These are phyloP conservation scores for Drosophila hydei DNA, from an alignment of 1,140 invertebrate species.

Conservation along the genomic window DNA sequence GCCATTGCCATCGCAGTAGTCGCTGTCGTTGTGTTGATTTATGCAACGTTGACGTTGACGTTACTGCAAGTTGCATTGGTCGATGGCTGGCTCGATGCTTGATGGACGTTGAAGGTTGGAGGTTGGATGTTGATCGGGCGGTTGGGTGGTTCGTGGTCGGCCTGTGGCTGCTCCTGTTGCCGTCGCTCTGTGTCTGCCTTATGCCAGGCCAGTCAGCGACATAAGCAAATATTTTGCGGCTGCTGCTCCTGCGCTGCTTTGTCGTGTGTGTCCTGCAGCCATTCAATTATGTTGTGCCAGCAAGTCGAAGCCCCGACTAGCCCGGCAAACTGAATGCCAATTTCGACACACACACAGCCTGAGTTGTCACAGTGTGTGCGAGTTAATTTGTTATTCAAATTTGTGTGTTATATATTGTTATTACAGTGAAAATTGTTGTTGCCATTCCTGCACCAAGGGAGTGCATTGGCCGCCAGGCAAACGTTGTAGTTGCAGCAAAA, in stretches of 20 bases:
- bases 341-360: slow-evolving; percentile 52
- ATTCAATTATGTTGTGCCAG: slow-evolving; percentile 74
- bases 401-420: slow-evolving; percentile 82
- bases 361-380: slow-evolving; percentile 61
- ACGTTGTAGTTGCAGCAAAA: slow-evolving; percentile 32
- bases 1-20: slow-evolving; percentile 26
- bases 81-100: slow-evolving; percentile 51
- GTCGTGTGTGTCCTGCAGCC: slow-evolving; percentile 68
- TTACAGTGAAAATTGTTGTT: slow-evolving; percentile 75
- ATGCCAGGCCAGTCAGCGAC: slow-evolving; percentile 41
- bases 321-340: slow-evolving; percentile 58
- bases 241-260: slow-evolving; percentile 38
- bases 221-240: slow-evolving; percentile 79
- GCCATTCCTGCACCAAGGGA: slow-evolving; percentile 35
- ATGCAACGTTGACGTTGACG: slow-evolving; percentile 76
- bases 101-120: slow-evolving; percentile 30
- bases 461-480: slow-evolving; percentile 59
- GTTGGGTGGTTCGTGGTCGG: slow-evolving; percentile 26
- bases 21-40: slow-evolving; percentile 70
- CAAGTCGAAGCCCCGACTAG: slow-evolving; percentile 44
- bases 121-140: not conserved
- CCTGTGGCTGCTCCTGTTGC: slow-evolving; percentile 31
- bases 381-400: slow-evolving; percentile 82
- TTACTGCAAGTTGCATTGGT: slow-evolving; percentile 66
- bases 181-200: slow-evolving; percentile 13